phyloP scores from a whole-genome alignment of 2,888 invertebrate species.

The Cosmia pyralina region DNA sequence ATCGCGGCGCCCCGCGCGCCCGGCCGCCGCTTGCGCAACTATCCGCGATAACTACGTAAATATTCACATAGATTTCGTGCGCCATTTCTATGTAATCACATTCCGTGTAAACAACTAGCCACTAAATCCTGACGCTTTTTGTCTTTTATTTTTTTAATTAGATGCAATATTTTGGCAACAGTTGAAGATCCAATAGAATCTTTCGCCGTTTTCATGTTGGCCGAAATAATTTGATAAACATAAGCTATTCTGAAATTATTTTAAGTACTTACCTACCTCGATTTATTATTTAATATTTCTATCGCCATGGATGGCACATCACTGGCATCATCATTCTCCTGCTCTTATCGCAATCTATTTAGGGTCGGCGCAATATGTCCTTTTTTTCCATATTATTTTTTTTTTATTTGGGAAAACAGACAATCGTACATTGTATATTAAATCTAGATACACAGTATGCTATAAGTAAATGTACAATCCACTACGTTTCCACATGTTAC shows the following conservation, averaged over 20 bases:
- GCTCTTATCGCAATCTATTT: too few relatives aligned
- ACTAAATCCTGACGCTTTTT: slow-evolving; percentile 20
- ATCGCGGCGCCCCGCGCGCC: slow-evolving; percentile 2
- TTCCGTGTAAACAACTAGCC: slow-evolving; percentile 17
- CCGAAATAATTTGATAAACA: slow-evolving; percentile 8
- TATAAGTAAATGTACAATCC: too few relatives aligned
- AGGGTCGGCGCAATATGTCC: too few relatives aligned
- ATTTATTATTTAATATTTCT: too few relatives aligned
- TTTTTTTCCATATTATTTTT: too few relatives aligned
- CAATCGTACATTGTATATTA: too few relatives aligned
- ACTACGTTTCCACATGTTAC: too few relatives aligned
- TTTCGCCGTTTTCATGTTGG: neutral
- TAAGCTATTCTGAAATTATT: neutral
- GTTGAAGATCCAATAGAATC: neutral
- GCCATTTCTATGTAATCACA: slow-evolving; percentile 20
- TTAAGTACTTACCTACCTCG: neutral
- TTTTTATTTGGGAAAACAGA: too few relatives aligned
- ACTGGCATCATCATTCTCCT: too few relatives aligned
- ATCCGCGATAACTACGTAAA: slow-evolving; percentile 25
- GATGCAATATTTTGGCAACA: slow-evolving; percentile 19
- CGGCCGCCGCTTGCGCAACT: slow-evolving; percentile 17
- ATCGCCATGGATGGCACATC: too few relatives aligned
- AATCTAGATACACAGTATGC: too few relatives aligned
- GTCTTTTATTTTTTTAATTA: slow-evolving; percentile 3
- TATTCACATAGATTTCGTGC: slow-evolving; percentile 20